phyloP scores from a whole-genome alignment of 2,113 vertebrate genomes.

The Nothobranchius kuhntae region DNA sequence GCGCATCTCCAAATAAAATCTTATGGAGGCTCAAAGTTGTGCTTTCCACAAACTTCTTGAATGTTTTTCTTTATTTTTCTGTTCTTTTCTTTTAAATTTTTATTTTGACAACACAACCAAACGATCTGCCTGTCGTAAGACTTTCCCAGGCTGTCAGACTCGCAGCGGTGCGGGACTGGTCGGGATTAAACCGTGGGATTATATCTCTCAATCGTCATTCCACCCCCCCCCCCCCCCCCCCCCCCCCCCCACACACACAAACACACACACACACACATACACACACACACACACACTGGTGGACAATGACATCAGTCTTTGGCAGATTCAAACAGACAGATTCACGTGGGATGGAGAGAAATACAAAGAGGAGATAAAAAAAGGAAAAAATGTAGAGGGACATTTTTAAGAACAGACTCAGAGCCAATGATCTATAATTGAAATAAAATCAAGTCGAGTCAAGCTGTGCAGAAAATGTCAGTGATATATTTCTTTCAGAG shows the following conservation, averaged over 20 bases:
- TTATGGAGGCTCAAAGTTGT: slow-evolving; percentile 29
- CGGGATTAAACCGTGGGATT: slow-evolving; percentile 74
- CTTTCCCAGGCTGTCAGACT: slow-evolving; percentile 43
- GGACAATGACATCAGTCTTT: slow-evolving; percentile 74
- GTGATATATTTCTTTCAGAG: slow-evolving; percentile 3
- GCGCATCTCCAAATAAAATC: slow-evolving; percentile 55
- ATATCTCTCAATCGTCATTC: slow-evolving; percentile 68
- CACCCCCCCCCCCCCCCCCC: slow-evolving; percentile 35
- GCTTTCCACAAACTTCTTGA: background rate
- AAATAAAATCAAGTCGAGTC: slow-evolving; percentile 21
- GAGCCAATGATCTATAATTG: slow-evolving; percentile 32
- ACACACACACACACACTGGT: slow-evolving; percentile 33
- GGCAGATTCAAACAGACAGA: slow-evolving; percentile 44
- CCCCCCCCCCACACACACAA: too few relatives aligned
- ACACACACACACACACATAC: too few relatives aligned
- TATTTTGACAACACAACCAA: slow-evolving; percentile 2
- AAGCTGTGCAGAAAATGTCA: slow-evolving; percentile 25
- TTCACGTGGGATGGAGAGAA: slow-evolving; percentile 50
- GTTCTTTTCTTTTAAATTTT: slow-evolving; percentile 2
- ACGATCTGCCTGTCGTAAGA: background rate
- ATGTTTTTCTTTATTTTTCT: background rate
- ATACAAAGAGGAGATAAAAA: slow-evolving; percentile 7
- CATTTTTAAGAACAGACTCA: slow-evolving; percentile 29
- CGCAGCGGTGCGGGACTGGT: slow-evolving; percentile 55
- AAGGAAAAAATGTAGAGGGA: slow-evolving; percentile 10